Evolutionary conservation across 2,113 vertebrate species (phyloP).

Genomic region (Lepisosteus oculatus): DNA sequence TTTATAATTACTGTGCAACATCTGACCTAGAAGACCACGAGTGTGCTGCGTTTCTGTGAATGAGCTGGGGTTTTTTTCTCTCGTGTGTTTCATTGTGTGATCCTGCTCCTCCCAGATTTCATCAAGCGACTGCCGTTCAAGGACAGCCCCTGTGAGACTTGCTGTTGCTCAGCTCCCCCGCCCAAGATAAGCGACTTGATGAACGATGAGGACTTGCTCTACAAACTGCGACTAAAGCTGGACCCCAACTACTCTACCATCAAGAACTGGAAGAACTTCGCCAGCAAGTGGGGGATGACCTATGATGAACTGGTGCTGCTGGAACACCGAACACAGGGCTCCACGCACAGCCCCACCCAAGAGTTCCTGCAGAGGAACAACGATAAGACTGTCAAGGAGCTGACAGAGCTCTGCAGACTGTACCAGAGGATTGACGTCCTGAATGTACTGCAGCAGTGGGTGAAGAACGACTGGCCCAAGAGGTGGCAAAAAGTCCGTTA

Average conservation of each 20-base stretch:
- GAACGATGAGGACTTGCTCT: conserved; percentile 92
- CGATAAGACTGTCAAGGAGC: conserved; percentile 86
- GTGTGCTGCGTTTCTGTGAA: no score
- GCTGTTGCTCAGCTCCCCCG: conserved; percentile 64
- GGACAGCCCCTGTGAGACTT: conserved; percentile 54
- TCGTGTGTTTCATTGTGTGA: neutral
- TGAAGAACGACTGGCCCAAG: conserved; percentile 90
- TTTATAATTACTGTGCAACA: no score
- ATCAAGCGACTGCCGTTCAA: conserved; percentile 56
- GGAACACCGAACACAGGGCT: conserved; percentile 85
- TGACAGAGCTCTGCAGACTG: conserved; percentile 86
- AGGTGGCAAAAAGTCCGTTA: conserved; percentile 69
- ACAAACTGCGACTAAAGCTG: conserved; percentile 86
- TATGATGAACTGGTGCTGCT: conserved; percentile 92
- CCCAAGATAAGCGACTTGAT: conserved; percentile 95
- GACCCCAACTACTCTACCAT: conserved; percentile 92
- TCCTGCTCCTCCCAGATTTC: conserved; percentile 41
- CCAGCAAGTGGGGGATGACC: conserved; percentile 97
- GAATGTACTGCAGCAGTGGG: conserved; percentile 85
- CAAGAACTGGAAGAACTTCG: conserved; percentile 99
- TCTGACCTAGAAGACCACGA: no score
- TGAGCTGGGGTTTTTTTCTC: neutral
- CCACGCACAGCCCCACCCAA: conserved; percentile 82
- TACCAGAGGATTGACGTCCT: conserved; percentile 92
- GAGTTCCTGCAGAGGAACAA: conserved; percentile 91